phyloP scores from a whole-genome alignment of 2,888 invertebrate species.

The Taenaris catops region DNA sequence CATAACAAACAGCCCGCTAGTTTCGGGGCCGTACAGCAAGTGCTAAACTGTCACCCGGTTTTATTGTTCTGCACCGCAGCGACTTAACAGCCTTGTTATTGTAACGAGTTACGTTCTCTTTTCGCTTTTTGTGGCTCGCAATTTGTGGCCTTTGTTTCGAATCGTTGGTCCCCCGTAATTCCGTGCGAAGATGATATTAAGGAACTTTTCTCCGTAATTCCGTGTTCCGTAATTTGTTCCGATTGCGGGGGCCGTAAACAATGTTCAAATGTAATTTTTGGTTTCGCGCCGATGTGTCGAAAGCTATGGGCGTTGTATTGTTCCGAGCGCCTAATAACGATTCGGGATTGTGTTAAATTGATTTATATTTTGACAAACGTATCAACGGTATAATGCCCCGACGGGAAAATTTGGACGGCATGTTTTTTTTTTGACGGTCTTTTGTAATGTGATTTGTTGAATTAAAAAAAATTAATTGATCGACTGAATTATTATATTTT shows the following conservation, averaged over 20 bases:
- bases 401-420: no score
- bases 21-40: constrained; percentile 37
- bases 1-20: no score
- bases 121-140: constrained; percentile 47
- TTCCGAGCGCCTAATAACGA: no score
- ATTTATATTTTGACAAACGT: no score
- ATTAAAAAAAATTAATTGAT: no score
- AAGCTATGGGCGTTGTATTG: constrained; percentile 8
- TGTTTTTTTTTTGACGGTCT: no score
- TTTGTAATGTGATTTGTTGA: no score
- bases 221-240: constrained; percentile 15
- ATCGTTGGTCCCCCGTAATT: constrained; percentile 36
- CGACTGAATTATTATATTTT: no score
- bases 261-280: constrained; percentile 23
- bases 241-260: constrained; percentile 25
- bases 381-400: no score
- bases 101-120: constrained; percentile 44
- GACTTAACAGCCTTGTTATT: constrained; percentile 61
- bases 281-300: constrained; percentile 15
- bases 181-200: constrained; percentile 51
- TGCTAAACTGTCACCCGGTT: constrained; percentile 53
- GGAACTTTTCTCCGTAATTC: constrained; percentile 38
- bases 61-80: constrained; percentile 51
- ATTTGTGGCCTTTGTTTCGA: constrained; percentile 55
- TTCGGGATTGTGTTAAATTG: neutral